Base-by-base conservation (phyloP, 1,140 invertebrate species). In the Tetramorium simillimum region DNA sequence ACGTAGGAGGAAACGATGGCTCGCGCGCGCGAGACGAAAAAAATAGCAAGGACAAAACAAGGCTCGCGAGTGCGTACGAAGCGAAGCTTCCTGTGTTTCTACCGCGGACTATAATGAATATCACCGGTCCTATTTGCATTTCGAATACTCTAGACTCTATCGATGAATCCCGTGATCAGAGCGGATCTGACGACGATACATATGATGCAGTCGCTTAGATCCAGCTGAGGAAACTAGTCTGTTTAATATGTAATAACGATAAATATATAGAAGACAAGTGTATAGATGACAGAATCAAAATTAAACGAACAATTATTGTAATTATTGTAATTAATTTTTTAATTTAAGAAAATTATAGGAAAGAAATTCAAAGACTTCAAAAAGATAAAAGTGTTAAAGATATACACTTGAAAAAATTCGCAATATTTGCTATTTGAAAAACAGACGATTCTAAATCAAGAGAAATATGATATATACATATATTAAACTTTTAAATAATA, bases 71-170 rank as follows among this genome's bases (percentile, higher is more conserved):
- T 33, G 46, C 18, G 10, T 63, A 78, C 62, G 49, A 53, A 69
- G 46, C 77, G 33, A 53, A 69, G 46, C 77, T 80, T 67, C 62
- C 62, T 53, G 62, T 67, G 28, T 80, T 49, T 33, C 14, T 10
- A 53, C 3, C 16, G 73, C 4, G 18, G 10, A 56, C 33, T 67
- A 16, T 78, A 53, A 53, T n/a, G 49, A 80, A 53, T 69, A 80
- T 80, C 60, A n/a, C 62, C 5, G 28, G 14, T 24, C 14, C 14
- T 7, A 51, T 80, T 80, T 80, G 46, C 28, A 80, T 65, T 80
- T 80, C n/a, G 3, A 65, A 65, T 3, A 65, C 12, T 46, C 18
- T 28, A 65, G 43, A 9, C n/a, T 65, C 18, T 28, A 16, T 46
- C 58, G 14, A 43, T 43, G 56, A 77, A 14, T 12, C 37, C 9